Base-by-base conservation (phyloP, 2,113 vertebrate genomes). In the Aspidoscelis tigris region DNA sequence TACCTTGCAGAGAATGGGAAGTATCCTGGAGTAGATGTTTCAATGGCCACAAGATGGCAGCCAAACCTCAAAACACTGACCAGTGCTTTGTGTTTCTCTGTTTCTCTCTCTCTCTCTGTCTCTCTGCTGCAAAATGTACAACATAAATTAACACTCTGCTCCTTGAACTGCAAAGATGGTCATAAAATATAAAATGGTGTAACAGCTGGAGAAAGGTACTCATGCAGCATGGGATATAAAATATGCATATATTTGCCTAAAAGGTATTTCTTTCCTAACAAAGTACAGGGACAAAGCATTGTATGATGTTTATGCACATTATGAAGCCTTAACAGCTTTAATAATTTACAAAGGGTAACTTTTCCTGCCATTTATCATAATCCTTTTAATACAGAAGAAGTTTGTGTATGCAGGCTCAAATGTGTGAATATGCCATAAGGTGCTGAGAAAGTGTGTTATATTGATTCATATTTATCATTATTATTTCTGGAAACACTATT, bases 31-130 rank as follows among this genome's bases (percentile, higher is more conserved):
- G 33, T 33, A 33, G 12, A 11, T 44, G 10, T 26, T 82, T 77
- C 5, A 43, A 22, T 33, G 61, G 84, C 95, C 96, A 95, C 94
- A 86, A 95, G 95, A 90, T 96, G 96, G 96, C 94, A 95, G 66
- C 91, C 91, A 7, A 55, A 85, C 89, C 92, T 86, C 92, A 84
- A 16, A 1, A 21, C 61, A 89, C 92, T 66, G 66, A 9, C 0
- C 10, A 0, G 47, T 2, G 1, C 0, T 43, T 41, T 16, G 14
- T 33, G 14, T 61, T 61, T 18, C 33, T 70, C 26, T 4, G 20
- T 16, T 9, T 24, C 44, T 77, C 75, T 26, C 24, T 33, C 33
- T 39, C 24, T 26, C 24, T 18, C 20, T 47, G 81, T 11, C 18
- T 76, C 43, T 53, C 47, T n/a, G 68, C 53, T 78, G 87, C 78